A percentile compares a stretch with the other conserved stretches of the same genome.
Conservation (phyloP, 1,140 invertebrate species). For the Sitobion miscanthi region DNA sequence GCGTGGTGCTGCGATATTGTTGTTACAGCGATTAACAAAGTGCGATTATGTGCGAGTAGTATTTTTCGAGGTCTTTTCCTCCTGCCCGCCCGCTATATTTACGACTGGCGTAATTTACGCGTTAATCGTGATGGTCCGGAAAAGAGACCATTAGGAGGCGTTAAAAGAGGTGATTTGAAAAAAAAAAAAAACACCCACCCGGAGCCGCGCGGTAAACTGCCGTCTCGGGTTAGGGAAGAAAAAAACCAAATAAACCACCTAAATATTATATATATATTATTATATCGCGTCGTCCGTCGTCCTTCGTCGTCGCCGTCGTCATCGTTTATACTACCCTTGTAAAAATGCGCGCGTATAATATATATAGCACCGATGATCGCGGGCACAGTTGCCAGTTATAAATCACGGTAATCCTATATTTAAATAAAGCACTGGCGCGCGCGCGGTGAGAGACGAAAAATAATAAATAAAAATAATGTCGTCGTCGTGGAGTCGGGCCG, state of each 20-base stretch:
- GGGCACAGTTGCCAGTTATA: conserved; percentile 44
- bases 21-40: background rate
- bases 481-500: background rate
- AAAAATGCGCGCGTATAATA: background rate
- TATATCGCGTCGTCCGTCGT: background rate
- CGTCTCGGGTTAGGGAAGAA: background rate
- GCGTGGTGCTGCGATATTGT: background rate
- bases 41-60: background rate
- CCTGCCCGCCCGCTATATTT: background rate
- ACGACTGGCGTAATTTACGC: background rate
- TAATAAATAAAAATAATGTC: conserved; percentile 57
- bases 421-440: conserved; percentile 39
- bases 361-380: background rate
- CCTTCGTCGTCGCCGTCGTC: background rate
- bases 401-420: conserved; percentile 56
- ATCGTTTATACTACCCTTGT: conserved; percentile 22
- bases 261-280: background rate
- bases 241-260: conserved; percentile 9
- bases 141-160: background rate
- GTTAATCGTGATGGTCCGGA: conserved; percentile 9
- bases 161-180: conserved; percentile 16
- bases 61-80: background rate
- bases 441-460: conserved; percentile 33
- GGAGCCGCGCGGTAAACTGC: background rate
- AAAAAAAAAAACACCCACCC: background rate